Evolutionary conservation across 2,888 invertebrate genomes (phyloP), one percentile per base, ranked within the genome.

Genomic region (Lithosia quadra): DNA sequence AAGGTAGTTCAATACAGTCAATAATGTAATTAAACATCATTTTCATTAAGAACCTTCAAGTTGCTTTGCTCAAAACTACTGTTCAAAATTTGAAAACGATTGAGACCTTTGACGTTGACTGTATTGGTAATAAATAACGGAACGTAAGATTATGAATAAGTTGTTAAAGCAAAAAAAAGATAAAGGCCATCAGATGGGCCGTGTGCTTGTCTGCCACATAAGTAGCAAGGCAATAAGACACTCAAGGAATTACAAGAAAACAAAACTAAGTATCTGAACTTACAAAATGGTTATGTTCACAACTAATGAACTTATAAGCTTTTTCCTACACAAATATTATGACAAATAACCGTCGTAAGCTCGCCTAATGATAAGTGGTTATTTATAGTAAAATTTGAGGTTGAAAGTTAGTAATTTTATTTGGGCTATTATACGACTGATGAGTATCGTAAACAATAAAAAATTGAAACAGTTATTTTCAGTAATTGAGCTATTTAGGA

Each of bases 401-500:
- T n/a, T 43, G 43, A 18, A 18, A 43, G 43, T 9, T 18, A n/a
- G 49, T 49, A 49, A 49, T 49, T 49, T 49, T 18, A 49, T 49
- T 49, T 49, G n/a, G 9, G 1, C n/a, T 49, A 49, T 49, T 49
- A 49, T 9, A 49, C n/a, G n/a, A 9, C n/a, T 49, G 49, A 49
- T 49, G n/a, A 49, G 8, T 8, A 9, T 49, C n/a, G 49, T 49
- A n/a, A 49, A 49, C n/a, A n/a, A 49, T 9, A 49, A 49, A n/a
- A 49, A 18, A 49, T 49, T 18, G 49, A 49, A 49, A n/a, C 43
- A 18, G 18, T 11, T 39, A 39, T 18, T 43, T 3, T 18, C 43
- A n/a, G n/a, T n/a, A n/a, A 49, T 49, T 49, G 49, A n/a, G 49
- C 9, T 49, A 49, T 49, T 49, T 49, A 49, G 49, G 49, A n/a